A percentile compares a stretch with the other conserved stretches of the same genome.
These are phyloP conservation scores for Folsomia manolachei DNA, from an alignment of 2,888 invertebrate species.

Conservation along the genomic window DNA sequence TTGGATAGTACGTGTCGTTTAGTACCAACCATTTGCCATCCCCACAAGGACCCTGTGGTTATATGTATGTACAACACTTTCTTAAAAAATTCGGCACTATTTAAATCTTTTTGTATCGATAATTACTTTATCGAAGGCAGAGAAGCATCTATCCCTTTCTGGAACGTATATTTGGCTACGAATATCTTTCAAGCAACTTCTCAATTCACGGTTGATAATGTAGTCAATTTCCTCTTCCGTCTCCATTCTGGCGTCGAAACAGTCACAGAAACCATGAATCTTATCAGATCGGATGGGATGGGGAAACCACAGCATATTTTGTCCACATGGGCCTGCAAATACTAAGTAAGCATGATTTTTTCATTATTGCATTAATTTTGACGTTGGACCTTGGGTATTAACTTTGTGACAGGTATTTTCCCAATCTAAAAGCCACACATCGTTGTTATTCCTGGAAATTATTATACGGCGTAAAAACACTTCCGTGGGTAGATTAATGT, in stretches of 20 bases:
- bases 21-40: slow-evolving; percentile 40
- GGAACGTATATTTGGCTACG: slow-evolving; percentile 39
- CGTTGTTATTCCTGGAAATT: not conserved
- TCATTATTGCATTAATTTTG: no score
- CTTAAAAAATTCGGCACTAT: not conserved
- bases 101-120: not conserved
- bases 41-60: slow-evolving; percentile 34
- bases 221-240: slow-evolving; percentile 29
- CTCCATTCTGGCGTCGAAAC: slow-evolving; percentile 38
- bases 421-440: slow-evolving; percentile 13
- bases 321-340: no score
- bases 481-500: not conserved
- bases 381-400: slow-evolving; percentile 26
- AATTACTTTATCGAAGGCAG: slow-evolving; percentile 38
- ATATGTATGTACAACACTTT: no score
- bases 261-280: slow-evolving; percentile 38
- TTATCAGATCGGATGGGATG: slow-evolving; percentile 22
- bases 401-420: slow-evolving; percentile 31
- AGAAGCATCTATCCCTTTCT: slow-evolving; percentile 35
- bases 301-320: slow-evolving; percentile 35
- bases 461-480: not conserved
- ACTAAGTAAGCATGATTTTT: no score
- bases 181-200: slow-evolving; percentile 31
- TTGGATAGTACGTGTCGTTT: slow-evolving; percentile 33
- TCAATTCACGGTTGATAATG: slow-evolving; percentile 24